Percentiles rank a stretch among this genome's conserved stretches.
phyloP scores from a whole-genome alignment of 2,797 vertebrate genomes.

The Morus bassanus region DNA sequence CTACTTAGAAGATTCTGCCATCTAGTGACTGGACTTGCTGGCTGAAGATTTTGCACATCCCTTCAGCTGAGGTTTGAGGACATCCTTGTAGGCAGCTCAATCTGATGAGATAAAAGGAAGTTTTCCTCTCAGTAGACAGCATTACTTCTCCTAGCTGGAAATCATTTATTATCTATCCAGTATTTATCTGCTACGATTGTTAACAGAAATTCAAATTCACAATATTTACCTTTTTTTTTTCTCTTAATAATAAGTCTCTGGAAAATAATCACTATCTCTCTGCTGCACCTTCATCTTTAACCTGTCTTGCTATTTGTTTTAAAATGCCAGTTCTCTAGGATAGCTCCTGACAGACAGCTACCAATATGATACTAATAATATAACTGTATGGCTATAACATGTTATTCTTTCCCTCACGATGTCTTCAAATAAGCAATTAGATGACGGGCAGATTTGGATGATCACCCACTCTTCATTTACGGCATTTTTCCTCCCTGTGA shows the following conservation, averaged over 20 bases:
- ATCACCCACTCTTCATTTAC: neutral
- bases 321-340: neutral
- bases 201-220: neutral
- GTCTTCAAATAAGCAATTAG: neutral
- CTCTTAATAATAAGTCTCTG: neutral
- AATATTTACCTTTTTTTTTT: neutral
- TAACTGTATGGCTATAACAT: neutral
- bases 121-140: neutral
- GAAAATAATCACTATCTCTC: neutral
- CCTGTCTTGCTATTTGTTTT: neutral
- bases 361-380: neutral
- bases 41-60: neutral
- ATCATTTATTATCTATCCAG: neutral
- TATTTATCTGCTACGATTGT: neutral
- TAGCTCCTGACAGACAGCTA: conserved; percentile 11
- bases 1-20: conserved; percentile 60
- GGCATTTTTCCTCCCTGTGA: neutral
- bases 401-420: neutral
- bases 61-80: neutral
- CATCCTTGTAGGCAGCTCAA: neutral
- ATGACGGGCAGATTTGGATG: neutral
- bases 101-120: neutral
- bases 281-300: neutral
- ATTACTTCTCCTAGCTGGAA: neutral
- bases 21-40: neutral